A percentile compares a stretch with the other conserved stretches of the same genome.
phyloP scores from a whole-genome alignment of 2,888 invertebrate species.

The Poecilobothrus nobilitatus region DNA sequence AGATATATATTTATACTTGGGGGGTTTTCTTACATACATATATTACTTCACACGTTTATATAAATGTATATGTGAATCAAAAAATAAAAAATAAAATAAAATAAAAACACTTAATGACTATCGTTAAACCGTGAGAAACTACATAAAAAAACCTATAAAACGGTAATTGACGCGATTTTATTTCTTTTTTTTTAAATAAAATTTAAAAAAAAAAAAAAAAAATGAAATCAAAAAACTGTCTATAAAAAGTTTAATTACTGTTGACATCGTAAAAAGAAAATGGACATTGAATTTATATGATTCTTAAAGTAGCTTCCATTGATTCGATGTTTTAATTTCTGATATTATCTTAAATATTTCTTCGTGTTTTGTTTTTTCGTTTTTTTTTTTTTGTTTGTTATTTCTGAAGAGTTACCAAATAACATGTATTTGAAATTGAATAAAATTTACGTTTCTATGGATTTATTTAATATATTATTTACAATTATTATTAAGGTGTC shows the following conservation, averaged over 20 bases:
- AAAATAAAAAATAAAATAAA: too few relatives aligned
- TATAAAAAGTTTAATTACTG: neutral
- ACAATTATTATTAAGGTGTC: too few relatives aligned
- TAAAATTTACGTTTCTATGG: too few relatives aligned
- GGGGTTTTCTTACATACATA: too few relatives aligned
- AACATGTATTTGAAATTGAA: too few relatives aligned
- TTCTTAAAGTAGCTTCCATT: neutral
- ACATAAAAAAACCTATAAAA: neutral
- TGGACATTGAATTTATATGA: slow-evolving; percentile 2
- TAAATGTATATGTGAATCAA: too few relatives aligned
- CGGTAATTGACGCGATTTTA: slow-evolving; percentile 6
- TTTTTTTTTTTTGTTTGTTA: too few relatives aligned
- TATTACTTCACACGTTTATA: too few relatives aligned
- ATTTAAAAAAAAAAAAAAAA: neutral
- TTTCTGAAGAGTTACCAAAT: too few relatives aligned
- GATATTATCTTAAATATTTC: too few relatives aligned
- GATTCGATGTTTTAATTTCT: neutral
- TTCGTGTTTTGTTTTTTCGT: neutral
- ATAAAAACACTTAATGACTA: neutral
- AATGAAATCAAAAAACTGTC: neutral
- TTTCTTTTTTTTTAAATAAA: neutral
- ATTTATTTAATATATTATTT: too few relatives aligned
- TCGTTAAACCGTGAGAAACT: slow-evolving; percentile 4
- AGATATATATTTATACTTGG: too few relatives aligned
- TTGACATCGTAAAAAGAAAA: slow-evolving; percentile 2